Evolutionary conservation across 2,888 invertebrate genomes (phyloP).

Genomic region (Rugalucina vietnamica): DNA sequence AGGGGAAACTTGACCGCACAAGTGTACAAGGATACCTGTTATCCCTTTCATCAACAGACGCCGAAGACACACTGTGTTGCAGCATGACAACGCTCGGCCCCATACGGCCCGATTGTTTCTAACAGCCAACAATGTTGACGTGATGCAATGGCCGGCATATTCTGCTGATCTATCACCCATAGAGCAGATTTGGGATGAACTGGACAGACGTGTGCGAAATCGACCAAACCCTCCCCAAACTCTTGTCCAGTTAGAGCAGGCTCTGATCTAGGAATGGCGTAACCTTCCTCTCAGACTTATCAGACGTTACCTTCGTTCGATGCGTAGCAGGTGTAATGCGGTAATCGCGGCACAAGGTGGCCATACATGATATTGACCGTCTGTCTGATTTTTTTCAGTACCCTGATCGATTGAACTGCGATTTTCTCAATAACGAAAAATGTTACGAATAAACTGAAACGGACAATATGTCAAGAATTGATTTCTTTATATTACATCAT

Average conservation of each 20-base stretch:
- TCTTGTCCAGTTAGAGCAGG: background rate
- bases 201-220: background rate
- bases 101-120: background rate
- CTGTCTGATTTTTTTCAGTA: background rate
- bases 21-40: background rate
- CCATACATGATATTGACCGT: background rate
- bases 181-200: background rate
- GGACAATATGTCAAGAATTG: background rate
- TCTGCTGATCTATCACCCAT: background rate
- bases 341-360: too few species aligned
- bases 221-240: background rate
- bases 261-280: background rate
- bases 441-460: background rate
- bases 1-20: background rate
- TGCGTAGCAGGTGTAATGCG: background rate
- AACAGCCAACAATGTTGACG: background rate
- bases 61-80: background rate
- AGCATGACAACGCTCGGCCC: conserved; percentile 4
- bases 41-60: background rate
- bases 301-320: background rate
- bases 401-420: background rate
- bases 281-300: background rate
- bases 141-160: background rate
- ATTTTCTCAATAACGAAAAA: too few species aligned
- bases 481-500: background rate